These are phyloP conservation scores for Oeneis ivallda DNA, from an alignment of 2,888 invertebrate species.

Conservation along the genomic window DNA sequence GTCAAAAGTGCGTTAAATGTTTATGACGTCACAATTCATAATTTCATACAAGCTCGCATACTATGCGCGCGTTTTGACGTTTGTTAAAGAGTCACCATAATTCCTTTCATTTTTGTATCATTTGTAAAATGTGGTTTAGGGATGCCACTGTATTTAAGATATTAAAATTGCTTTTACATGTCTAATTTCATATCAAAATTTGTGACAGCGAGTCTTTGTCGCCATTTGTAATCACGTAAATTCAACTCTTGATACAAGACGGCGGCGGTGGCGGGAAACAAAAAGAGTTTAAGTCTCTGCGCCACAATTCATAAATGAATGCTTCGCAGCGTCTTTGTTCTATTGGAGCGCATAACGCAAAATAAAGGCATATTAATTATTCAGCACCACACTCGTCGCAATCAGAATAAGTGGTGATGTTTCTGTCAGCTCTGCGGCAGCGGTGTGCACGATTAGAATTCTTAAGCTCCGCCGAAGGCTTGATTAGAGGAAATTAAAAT, in stretches of 20 bases:
- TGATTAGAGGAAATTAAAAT: conserved; percentile 83
- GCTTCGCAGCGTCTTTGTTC: conserved; percentile 69
- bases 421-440: conserved; percentile 73
- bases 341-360: conserved; percentile 63
- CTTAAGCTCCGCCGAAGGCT: conserved; percentile 80
- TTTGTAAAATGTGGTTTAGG: no score
- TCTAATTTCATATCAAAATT: not conserved
- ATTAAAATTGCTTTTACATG: no score
- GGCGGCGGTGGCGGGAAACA: conserved; percentile 29
- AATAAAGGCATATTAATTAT: conserved; percentile 81
- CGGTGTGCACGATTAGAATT: conserved; percentile 79
- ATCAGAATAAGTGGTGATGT: conserved; percentile 82
- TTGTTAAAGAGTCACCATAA: no score
- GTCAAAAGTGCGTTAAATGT: no score
- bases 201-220: conserved; percentile 8
- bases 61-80: no score
- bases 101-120: no score
- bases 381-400: conserved; percentile 80
- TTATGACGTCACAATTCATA: no score
- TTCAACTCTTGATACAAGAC: conserved; percentile 13
- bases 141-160: no score
- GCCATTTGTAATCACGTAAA: conserved; percentile 11
- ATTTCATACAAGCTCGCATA: no score
- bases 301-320: conserved; percentile 66
- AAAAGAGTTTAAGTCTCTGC: conserved; percentile 40